A percentile compares a stretch with the other conserved stretches of the same genome.
phyloP scores from a whole-genome alignment of 2,888 invertebrate genomes.

The Caenorhabditis sp. region DNA sequence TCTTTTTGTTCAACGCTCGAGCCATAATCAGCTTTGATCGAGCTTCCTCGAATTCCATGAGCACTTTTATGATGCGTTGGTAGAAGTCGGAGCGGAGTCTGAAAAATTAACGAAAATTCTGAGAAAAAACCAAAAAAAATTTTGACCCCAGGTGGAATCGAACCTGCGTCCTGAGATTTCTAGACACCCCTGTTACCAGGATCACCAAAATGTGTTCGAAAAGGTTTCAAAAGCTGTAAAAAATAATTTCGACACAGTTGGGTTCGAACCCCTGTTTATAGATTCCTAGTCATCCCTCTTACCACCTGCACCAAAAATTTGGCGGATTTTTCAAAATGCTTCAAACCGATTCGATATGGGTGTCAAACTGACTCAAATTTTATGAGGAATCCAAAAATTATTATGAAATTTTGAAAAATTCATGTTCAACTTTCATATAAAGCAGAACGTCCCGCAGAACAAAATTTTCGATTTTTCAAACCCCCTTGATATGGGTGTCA shows the following conservation, averaged over 20 bases:
- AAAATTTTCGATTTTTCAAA: neutral
- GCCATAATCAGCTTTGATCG: conserved; percentile 72
- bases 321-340: no score
- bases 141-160: no score
- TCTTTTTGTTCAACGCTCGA: conserved; percentile 55
- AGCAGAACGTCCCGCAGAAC: no score
- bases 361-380: no score
- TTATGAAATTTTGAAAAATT: neutral
- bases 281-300: neutral
- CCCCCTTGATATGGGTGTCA: conserved; percentile 1
- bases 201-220: neutral
- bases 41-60: conserved; percentile 78
- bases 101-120: conserved; percentile 3
- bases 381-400: neutral
- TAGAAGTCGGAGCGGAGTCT: conserved; percentile 74
- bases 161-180: no score
- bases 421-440: no score
- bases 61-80: conserved; percentile 77
- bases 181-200: no score
- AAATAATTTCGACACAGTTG: neutral
- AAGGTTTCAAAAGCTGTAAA: neutral
- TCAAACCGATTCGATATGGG: no score
- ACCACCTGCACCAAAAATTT: conserved; percentile 14
- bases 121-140: neutral
- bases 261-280: conserved; percentile 12